Evolutionary conservation across 2,888 invertebrate species (phyloP).

Genomic region (Seladonia tumulorum): DNA sequence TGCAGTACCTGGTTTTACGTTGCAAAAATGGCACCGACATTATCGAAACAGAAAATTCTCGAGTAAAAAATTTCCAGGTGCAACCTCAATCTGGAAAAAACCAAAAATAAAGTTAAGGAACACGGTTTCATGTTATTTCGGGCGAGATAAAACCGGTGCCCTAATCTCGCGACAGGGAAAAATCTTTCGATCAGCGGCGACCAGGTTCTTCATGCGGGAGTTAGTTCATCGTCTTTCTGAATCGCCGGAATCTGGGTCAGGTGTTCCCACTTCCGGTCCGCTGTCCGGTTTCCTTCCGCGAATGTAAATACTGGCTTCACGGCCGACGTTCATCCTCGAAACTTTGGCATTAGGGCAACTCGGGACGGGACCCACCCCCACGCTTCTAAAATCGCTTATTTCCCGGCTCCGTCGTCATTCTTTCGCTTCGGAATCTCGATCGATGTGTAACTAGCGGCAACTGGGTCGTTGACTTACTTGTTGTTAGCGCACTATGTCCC

Average conservation of each 20-base stretch:
- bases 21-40: background rate
- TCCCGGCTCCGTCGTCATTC: background rate
- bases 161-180: background rate
- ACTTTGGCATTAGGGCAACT: conserved; percentile 44
- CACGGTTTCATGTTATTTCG: background rate
- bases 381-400: conserved; percentile 15
- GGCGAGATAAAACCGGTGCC: background rate
- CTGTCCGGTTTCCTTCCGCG: conserved; percentile 35
- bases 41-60: too few species aligned
- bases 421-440: background rate
- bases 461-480: background rate
- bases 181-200: conserved; percentile 15
- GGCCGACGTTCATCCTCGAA: conserved; percentile 29
- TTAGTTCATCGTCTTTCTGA: background rate
- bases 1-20: background rate
- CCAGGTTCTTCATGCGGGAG: background rate
- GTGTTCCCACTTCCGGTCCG: conserved; percentile 20
- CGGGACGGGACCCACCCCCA: background rate
- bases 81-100: background rate
- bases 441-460: background rate
- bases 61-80: too few species aligned
- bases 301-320: conserved; percentile 53
- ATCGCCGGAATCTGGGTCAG: conserved; percentile 41
- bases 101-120: too few species aligned
- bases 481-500: background rate